Evolutionary conservation across 2,113 vertebrate genomes (phyloP), one percentile per base, ranked within the genome.

Genomic region (Corythaixoides concolor): DNA sequence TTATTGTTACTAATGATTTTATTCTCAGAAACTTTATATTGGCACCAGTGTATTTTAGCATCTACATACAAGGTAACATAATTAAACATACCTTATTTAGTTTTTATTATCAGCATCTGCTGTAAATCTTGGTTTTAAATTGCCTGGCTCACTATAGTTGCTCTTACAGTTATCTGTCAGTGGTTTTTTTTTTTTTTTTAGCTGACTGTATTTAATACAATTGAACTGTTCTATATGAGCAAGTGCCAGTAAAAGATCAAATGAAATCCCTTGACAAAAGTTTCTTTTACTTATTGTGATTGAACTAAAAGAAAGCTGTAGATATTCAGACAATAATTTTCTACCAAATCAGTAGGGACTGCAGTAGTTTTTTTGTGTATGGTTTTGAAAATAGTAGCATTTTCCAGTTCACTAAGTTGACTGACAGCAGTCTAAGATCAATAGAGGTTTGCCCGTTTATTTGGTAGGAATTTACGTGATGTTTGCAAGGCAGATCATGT

Each of bases 41-140:
- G 24, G 3, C 22, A 82, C 4, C 8, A 68, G 17, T 69, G 28
- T 88, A 95, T 90, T 95, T 90, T 92, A 78, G 6, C 69, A 53
- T 89, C 68, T 84, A 64, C 15, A 68, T 49, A 79, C 55, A 91
- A 70, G 3, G 6, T 41, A 93, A 93, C 39, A 43, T 56, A 95
- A 83, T 58, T 91, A 95, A 68, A 21, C n/a, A 72, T n/a, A 50
- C 60, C 35, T 69, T 45, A 84, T 24, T 90, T 58, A 50, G 17
- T 67, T 82, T 72, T 72, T 66, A 58, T 50, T 73, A 81, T 82
- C 28, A 78, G 23, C 45, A 55, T 69, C 32, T 72, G 13, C 58
- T 94, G 3, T 79, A 92, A 86, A 47, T 80, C 70, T 95, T 77
- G 39, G 23, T 49, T 78, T 92, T 85, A 60, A 92, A 88, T 85